Base-by-base conservation (phyloP, 2,113 vertebrate genomes). In the Pollachius pollachius region DNA sequence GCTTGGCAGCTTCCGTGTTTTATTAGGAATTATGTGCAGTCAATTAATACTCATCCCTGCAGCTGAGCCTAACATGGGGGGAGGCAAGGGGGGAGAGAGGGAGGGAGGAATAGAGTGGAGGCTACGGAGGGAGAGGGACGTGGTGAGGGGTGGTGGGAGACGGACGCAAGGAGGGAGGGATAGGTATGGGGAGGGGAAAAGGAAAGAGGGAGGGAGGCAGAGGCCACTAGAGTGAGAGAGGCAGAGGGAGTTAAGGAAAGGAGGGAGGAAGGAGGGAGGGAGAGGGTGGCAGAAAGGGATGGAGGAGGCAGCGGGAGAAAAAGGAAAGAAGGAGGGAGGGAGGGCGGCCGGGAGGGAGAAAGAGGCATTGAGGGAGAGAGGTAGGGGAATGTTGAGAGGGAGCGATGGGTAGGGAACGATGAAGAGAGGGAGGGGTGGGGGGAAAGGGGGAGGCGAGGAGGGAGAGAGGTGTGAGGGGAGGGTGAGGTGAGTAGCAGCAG, bases 1-100 rank as follows among this genome's bases (percentile, higher is more conserved):
- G 61, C 60, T 65, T 58, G 52, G 69, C 72, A 79, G 78, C 79
- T 81, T 59, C 76, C 75, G 74, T 64, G 72, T 81, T 83, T 82
- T 81, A 85, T 87, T 87, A 68, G 76, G 78, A 87, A 84, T 87
- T 81, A 92, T 87, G 82, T 81, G 70, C 68, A 71, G 80, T 68
- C 68, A 41, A 89, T 91, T 91, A 90, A 89, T 89, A 90, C 76
- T 77, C 68, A 84, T 85, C 72, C 15, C 3, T 15, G 34, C 30
- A 61, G 67, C 69, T 23, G 73, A 71, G 73, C 87, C 82, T 85
- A 68, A 19, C 64, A 52, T 54, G 54, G 9, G 16, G 15, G 54
- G 5, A n/a, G 15, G 54, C 3, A 1, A 13, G 15, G 15, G 4
- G 54, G 9, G 54, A 16, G 54, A 17, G 54, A 3, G 54, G 15